A percentile compares a stretch with the other conserved stretches of the same genome.
phyloP scores from a whole-genome alignment of 1,140 invertebrate genomes.

The Oreohelix idahoensis region DNA sequence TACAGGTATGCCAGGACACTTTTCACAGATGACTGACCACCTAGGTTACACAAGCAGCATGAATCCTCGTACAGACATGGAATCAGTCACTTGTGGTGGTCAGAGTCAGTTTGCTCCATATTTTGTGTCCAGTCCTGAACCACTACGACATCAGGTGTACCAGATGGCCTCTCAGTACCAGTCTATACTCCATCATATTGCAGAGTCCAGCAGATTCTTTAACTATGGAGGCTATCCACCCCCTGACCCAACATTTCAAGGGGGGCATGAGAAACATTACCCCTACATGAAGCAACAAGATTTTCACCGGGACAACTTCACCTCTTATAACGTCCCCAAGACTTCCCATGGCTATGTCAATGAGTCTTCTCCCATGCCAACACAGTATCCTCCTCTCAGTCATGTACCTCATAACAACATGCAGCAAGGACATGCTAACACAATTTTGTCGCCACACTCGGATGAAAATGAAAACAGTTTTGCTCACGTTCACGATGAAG shows the following conservation, averaged over 20 bases:
- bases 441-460: not conserved
- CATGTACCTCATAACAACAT: not conserved
- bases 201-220: constrained; percentile 19
- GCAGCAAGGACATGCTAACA: not conserved
- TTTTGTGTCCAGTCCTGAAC: constrained; percentile 3
- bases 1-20: not conserved
- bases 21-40: not conserved
- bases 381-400: not conserved
- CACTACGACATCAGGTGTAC: constrained; percentile 12
- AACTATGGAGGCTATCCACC: not conserved
- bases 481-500: not conserved
- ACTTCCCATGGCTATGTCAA: not conserved
- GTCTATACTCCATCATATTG: constrained; percentile 16
- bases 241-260: not conserved
- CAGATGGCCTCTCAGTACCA: constrained; percentile 29
- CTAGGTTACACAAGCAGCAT: not conserved
- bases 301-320: not conserved
- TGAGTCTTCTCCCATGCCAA: not conserved
- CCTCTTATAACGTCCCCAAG: not conserved
- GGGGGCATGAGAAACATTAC: not conserved
- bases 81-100: not conserved
- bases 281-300: not conserved
- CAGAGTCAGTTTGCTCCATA: constrained; percentile 17
- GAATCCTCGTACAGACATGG: not conserved
- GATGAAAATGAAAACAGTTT: constrained; percentile 20